Conservation (phyloP, 2,113 vertebrate genomes). For the Neodontobutis hainanensis region DNA sequence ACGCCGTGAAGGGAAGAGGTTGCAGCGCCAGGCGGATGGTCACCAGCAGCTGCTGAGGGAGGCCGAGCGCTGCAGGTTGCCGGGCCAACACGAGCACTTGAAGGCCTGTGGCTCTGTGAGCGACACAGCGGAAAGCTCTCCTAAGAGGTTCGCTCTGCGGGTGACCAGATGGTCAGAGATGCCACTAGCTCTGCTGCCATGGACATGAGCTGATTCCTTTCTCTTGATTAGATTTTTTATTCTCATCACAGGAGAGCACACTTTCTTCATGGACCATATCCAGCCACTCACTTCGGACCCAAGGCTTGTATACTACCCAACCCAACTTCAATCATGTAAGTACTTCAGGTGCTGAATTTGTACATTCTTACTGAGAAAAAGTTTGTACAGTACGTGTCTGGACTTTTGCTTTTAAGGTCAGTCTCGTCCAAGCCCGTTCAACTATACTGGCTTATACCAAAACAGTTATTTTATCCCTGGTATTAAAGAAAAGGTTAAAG, state of each 20-base stretch:
- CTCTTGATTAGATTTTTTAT: slow-evolving; percentile 32
- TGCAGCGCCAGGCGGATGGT: slow-evolving; percentile 61
- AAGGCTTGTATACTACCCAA: slow-evolving; percentile 85
- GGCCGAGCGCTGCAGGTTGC: slow-evolving; percentile 66
- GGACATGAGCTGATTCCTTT: slow-evolving; percentile 26
- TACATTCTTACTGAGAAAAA: not conserved
- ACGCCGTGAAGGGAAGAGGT: slow-evolving; percentile 73
- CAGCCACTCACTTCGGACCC: slow-evolving; percentile 84
- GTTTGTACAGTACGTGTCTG: not conserved
- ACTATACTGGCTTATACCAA: not conserved
- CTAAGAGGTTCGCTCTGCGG: slow-evolving; percentile 73
- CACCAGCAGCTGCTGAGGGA: slow-evolving; percentile 70
- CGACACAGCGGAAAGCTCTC: slow-evolving; percentile 73
- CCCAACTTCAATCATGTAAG: slow-evolving; percentile 84
- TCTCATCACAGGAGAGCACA: slow-evolving; percentile 75
- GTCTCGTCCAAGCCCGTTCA: not conserved
- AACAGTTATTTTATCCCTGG: slow-evolving; percentile 4
- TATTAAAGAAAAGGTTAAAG: no score
- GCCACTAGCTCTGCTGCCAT: slow-evolving; percentile 48
- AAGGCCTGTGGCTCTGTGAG: slow-evolving; percentile 60
- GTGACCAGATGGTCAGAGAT: slow-evolving; percentile 53
- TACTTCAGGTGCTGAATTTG: slow-evolving; percentile 33
- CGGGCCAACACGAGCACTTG: slow-evolving; percentile 74
- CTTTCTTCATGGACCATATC: slow-evolving; percentile 84
- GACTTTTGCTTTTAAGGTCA: slow-evolving; percentile 1